Conservation (phyloP, 1,140 invertebrate genomes). For the Lasioglossum baleicum region DNA sequence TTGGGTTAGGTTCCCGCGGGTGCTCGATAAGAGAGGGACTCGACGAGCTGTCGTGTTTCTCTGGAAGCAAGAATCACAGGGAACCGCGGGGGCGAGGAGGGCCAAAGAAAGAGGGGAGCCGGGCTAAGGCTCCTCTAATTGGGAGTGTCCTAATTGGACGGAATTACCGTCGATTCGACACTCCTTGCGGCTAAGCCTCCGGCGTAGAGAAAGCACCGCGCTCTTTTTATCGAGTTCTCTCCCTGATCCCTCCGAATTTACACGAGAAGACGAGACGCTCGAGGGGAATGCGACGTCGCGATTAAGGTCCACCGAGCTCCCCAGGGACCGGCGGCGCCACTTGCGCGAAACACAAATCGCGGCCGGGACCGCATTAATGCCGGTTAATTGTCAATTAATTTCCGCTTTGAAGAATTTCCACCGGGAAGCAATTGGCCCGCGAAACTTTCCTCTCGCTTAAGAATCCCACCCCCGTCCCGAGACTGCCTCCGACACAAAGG, state of each 20-base stretch:
- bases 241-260: constrained; percentile 55
- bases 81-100: no score
- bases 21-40: no score
- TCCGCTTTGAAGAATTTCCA: constrained; percentile 39
- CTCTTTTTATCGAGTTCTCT: constrained; percentile 62
- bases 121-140: constrained; percentile 70
- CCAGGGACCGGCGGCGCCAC: constrained; percentile 10
- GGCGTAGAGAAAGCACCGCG: constrained; percentile 48
- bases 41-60: no score
- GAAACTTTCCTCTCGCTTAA: neutral
- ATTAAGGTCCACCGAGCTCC: constrained; percentile 40
- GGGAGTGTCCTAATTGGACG: constrained; percentile 71
- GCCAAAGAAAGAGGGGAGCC: constrained; percentile 51
- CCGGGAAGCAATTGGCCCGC: no score
- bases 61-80: neutral
- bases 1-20: no score
- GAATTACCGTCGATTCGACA: constrained; percentile 61
- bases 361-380: constrained; percentile 52
- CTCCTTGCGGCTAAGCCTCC: constrained; percentile 59
- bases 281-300: constrained; percentile 28
- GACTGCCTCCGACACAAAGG: neutral
- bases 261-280: constrained; percentile 39
- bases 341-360: constrained; percentile 40
- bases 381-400: constrained; percentile 62
- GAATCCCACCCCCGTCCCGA: no score